Evolutionary conservation across 2,113 vertebrate species (phyloP).

Genomic region (Pangasianodon gigas): DNA sequence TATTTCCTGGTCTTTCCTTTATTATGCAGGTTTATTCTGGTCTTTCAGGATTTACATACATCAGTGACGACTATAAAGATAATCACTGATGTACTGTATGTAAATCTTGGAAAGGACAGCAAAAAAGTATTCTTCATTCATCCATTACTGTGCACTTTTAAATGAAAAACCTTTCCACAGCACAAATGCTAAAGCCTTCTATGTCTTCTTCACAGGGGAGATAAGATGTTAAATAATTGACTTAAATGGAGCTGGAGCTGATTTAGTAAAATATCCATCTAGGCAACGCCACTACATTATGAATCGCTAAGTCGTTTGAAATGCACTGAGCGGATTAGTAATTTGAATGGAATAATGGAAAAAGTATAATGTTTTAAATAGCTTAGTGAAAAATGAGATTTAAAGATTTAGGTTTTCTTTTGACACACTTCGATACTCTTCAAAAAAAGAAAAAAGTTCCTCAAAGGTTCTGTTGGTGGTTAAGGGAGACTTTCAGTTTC

Average conservation of each 20-base stretch:
- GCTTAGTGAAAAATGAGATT: neutral
- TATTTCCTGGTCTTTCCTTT: neutral
- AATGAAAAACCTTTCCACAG: neutral
- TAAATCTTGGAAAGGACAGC: neutral
- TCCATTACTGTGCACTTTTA: neutral
- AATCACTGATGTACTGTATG: neutral
- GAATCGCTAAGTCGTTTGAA: neutral
- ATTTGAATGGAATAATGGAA: slow-evolving; percentile 5
- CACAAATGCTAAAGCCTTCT: neutral
- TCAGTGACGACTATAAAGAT: neutral
- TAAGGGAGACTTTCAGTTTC: too few species aligned
- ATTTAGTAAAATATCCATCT: slow-evolving; percentile 23
- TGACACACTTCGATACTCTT: neutral
- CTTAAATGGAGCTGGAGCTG: slow-evolving; percentile 1
- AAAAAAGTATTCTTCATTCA: neutral
- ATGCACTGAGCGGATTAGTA: slow-evolving; percentile 3
- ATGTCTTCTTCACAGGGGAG: slow-evolving; percentile 9
- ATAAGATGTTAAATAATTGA: slow-evolving; percentile 11
- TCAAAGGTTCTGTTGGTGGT: too few species aligned
- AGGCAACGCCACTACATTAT: slow-evolving; percentile 27
- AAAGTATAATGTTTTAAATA: neutral
- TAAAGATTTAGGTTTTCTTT: slow-evolving; percentile 16
- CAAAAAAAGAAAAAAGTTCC: too few species aligned
- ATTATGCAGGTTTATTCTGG: neutral
- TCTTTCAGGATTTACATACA: neutral